phyloP scores from a whole-genome alignment of 2,797 vertebrate genomes.

The Acanthornis magna region DNA sequence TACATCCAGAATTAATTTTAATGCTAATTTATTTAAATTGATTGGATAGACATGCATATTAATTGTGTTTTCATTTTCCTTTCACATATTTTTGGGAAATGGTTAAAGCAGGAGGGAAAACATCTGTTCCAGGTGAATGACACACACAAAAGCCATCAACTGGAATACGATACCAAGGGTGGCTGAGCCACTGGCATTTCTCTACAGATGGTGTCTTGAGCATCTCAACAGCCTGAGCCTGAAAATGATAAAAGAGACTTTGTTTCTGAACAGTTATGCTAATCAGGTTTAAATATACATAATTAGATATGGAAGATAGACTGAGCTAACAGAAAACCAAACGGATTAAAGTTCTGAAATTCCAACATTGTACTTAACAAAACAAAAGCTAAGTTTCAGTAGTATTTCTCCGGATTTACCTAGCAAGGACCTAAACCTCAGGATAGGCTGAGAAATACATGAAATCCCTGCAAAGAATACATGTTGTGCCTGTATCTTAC shows the following conservation, averaged over 20 bases:
- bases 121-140: conserved; percentile 16
- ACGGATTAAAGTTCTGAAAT: not conserved
- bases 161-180: not conserved
- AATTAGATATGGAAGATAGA: not conserved
- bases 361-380: not conserved
- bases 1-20: conserved; percentile 15
- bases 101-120: not conserved
- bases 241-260: not conserved
- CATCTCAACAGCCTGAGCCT: not conserved
- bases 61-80: not conserved
- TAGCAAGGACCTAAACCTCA: not conserved
- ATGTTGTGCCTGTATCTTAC: not conserved
- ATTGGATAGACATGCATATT: conserved; percentile 6
- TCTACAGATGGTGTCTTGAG: not conserved
- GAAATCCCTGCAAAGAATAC: not conserved
- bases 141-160: not conserved
- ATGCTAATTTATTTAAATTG: conserved; percentile 40
- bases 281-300: not conserved
- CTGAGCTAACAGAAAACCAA: not conserved
- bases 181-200: not conserved
- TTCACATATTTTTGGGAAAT: not conserved
- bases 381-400: not conserved
- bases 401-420: not conserved
- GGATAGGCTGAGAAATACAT: not conserved
- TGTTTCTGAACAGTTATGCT: not conserved